Evolutionary conservation across 2,888 invertebrate species (phyloP).

Genomic region (Drosophila subsilvestris): DNA sequence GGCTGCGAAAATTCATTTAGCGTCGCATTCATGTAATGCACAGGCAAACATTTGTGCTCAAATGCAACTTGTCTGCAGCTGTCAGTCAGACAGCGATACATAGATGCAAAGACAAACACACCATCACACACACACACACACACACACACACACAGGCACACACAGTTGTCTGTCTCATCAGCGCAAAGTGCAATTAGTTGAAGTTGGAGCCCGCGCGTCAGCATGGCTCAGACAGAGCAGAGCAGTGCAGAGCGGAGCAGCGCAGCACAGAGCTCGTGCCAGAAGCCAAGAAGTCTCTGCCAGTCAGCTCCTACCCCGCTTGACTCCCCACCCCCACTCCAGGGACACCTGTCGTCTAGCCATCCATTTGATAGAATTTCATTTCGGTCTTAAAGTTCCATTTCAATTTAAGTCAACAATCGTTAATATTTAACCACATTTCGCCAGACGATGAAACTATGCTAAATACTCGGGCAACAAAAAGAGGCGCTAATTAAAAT

Average conservation of each 20-base stretch:
- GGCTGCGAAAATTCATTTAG: conserved; percentile 74
- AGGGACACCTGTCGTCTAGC: conserved; percentile 68
- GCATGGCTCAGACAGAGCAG: conserved; percentile 63
- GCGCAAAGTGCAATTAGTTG: conserved; percentile 80
- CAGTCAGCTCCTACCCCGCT: conserved; percentile 9
- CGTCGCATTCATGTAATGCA: conserved; percentile 60
- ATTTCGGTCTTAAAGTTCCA: conserved; percentile 72
- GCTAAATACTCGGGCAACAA: conserved; percentile 51
- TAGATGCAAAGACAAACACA: conserved; percentile 19
- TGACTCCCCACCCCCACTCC: conserved; percentile 24
- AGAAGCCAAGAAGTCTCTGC: conserved; percentile 72
- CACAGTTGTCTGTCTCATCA: conserved; percentile 67
- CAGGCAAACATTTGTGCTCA: conserved; percentile 79
- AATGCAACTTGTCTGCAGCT: conserved; percentile 79
- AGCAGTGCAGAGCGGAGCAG: neutral
- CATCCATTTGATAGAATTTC: conserved; percentile 72
- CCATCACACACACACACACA: conserved; percentile 12
- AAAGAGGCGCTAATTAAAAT: conserved; percentile 69
- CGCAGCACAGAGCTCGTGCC: conserved; percentile 9
- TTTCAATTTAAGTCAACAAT: conserved; percentile 74
- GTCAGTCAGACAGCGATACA: conserved; percentile 66
- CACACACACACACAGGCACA: conserved; percentile 24
- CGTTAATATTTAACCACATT: conserved; percentile 69
- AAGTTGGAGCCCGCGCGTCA: conserved; percentile 70
- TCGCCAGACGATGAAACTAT: conserved; percentile 57